Evolutionary conservation across 2,113 vertebrate genomes (phyloP).

Genomic region (Bostrychus sinensis): DNA sequence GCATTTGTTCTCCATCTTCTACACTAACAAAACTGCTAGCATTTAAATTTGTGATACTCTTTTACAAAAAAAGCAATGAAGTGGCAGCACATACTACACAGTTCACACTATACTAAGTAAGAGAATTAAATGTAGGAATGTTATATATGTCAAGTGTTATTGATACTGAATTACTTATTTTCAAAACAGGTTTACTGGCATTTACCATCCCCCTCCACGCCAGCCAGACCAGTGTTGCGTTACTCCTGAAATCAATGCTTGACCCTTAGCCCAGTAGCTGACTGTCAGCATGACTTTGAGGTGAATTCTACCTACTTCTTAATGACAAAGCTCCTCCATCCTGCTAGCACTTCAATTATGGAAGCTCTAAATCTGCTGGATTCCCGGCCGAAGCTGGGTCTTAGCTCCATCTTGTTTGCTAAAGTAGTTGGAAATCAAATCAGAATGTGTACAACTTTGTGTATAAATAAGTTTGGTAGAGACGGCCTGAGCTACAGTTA

Average conservation of each 20-base stretch:
- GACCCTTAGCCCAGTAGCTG: conserved; percentile 58
- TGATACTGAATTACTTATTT: background rate
- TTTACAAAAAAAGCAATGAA: too few relatives aligned
- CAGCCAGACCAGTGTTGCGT: conserved; percentile 22
- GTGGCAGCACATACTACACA: too few relatives aligned
- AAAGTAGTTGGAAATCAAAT: background rate
- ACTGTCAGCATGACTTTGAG: conserved; percentile 58
- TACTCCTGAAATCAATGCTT: conserved; percentile 54
- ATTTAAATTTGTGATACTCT: too few relatives aligned
- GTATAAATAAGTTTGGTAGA: background rate
- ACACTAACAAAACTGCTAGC: too few relatives aligned
- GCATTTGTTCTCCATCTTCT: too few relatives aligned
- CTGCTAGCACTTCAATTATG: conserved; percentile 8
- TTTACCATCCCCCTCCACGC: conserved; percentile 4
- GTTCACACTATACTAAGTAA: too few relatives aligned
- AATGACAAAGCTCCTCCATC: conserved; percentile 6
- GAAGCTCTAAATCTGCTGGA: conserved; percentile 3
- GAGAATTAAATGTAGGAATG: too few relatives aligned
- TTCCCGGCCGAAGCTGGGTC: conserved; percentile 7
- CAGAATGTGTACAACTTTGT: background rate
- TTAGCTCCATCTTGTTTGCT: background rate
- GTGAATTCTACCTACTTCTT: conserved; percentile 24
- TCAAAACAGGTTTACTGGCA: conserved; percentile 48
- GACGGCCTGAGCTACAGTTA: background rate
- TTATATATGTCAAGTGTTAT: too few relatives aligned